Percentiles rank a stretch among this genome's conserved stretches.
phyloP scores from a whole-genome alignment of 2,888 invertebrate species.

The Cistogaster globosa region DNA sequence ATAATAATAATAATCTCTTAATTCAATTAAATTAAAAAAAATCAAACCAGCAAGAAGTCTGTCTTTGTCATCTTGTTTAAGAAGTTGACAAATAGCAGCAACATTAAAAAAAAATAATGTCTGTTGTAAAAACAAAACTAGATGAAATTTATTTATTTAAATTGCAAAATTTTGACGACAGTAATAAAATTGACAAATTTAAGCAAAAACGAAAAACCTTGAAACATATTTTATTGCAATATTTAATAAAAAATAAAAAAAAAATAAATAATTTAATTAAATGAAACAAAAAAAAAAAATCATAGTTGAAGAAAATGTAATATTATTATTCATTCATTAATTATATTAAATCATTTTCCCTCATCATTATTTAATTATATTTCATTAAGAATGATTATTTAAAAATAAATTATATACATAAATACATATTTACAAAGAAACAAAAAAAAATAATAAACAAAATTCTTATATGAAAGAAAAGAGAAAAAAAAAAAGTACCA shows the following conservation, averaged over 20 bases:
- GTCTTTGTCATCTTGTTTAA: conserved; percentile 6
- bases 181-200: conserved; percentile 38
- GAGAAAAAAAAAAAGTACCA: not conserved
- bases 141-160: conserved; percentile 3
- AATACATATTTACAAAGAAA: conserved; percentile 14
- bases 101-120: not conserved
- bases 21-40: conserved; percentile 60
- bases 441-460: conserved; percentile 17
- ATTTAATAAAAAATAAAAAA: conserved; percentile 26
- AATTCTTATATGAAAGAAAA: conserved; percentile 9
- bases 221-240: conserved; percentile 69
- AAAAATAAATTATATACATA: conserved; percentile 55
- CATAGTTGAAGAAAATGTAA: conserved; percentile 29
- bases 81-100: conserved; percentile 3
- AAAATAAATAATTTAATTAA: not conserved
- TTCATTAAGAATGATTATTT: conserved; percentile 55
- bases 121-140: conserved; percentile 20
- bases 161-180: conserved; percentile 44
- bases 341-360: conserved; percentile 30
- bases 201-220: conserved; percentile 17
- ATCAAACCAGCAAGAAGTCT: conserved; percentile 10
- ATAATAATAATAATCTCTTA: conserved; percentile 44
- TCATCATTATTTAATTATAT: conserved; percentile 36
- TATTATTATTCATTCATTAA: conserved; percentile 59
- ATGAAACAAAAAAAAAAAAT: conserved; percentile 28